Conservation (phyloP, 2,888 invertebrate species). For the Sabatieria punctata region DNA sequence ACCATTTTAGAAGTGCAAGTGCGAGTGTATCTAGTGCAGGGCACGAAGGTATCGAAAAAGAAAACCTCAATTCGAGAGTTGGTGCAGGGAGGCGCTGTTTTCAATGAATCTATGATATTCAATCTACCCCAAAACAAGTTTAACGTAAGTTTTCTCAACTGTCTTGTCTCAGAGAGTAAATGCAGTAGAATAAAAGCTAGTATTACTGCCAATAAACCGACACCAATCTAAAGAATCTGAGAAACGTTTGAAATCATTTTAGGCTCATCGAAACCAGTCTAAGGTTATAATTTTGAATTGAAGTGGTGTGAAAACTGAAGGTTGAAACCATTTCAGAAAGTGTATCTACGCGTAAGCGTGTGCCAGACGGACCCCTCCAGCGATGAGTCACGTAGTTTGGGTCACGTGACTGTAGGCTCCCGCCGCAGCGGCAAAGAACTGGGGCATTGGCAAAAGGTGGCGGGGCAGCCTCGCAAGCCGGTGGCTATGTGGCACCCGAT, state of each 20-base stretch:
- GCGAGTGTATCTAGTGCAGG: constrained; percentile 7
- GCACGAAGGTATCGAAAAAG: constrained; percentile 6
- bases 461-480: constrained; percentile 6
- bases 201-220: too few species aligned
- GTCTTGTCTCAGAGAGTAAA: too few species aligned
- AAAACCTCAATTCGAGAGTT: constrained; percentile 4
- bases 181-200: too few species aligned
- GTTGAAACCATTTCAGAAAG: constrained; percentile 9
- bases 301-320: too few species aligned
- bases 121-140: neutral
- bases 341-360: constrained; percentile 4
- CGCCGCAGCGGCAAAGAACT: constrained; percentile 7
- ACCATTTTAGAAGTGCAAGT: constrained; percentile 2
- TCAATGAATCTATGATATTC: constrained; percentile 10
- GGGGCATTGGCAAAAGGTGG: constrained; percentile 9
- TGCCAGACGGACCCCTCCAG: neutral
- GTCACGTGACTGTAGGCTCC: constrained; percentile 8
- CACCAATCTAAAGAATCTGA: too few species aligned
- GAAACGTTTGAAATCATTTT: too few species aligned
- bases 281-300: too few species aligned
- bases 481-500: constrained; percentile 9
- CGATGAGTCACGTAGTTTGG: neutral
- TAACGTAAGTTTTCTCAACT: too few species aligned
- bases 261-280: too few species aligned
- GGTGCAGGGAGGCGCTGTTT: neutral